Evolutionary conservation across 2,797 vertebrate genomes (phyloP).

Genomic region (Pangasius larnaudii): DNA sequence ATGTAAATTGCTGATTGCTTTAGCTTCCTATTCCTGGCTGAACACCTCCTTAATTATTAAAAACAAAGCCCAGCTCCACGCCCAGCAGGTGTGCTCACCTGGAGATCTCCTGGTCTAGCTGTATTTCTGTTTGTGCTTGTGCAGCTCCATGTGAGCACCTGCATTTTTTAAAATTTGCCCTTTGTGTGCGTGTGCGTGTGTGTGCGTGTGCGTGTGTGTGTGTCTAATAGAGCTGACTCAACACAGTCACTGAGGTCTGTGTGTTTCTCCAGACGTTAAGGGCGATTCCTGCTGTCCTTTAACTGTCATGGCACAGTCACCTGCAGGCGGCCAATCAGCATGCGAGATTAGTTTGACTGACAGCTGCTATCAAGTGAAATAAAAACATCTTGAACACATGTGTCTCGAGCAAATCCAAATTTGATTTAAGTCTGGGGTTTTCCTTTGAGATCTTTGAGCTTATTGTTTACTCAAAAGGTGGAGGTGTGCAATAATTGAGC

Average conservation of each 20-base stretch:
- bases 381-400: neutral
- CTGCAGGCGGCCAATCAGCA: slow-evolving; percentile 41
- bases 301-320: slow-evolving; percentile 31
- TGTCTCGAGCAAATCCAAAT: neutral
- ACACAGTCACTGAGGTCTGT: slow-evolving; percentile 50
- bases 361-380: slow-evolving; percentile 30
- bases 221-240: slow-evolving; percentile 49
- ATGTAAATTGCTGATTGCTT: neutral
- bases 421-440: neutral
- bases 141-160: slow-evolving; percentile 18
- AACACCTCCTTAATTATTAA: neutral
- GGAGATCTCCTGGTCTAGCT: slow-evolving; percentile 16
- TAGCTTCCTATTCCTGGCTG: neutral
- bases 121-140: slow-evolving; percentile 30
- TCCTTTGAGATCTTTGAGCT: neutral
- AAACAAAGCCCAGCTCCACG: neutral
- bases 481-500: neutral
- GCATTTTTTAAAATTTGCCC: slow-evolving; percentile 34
- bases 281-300: slow-evolving; percentile 15
- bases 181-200: slow-evolving; percentile 18
- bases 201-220: slow-evolving; percentile 28
- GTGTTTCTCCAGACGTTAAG: slow-evolving; percentile 32
- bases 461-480: neutral
- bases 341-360: slow-evolving; percentile 29
- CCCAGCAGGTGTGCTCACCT: slow-evolving; percentile 31